phyloP scores from a whole-genome alignment of 2,888 invertebrate genomes.

The Sphaerophoria taeniata region DNA sequence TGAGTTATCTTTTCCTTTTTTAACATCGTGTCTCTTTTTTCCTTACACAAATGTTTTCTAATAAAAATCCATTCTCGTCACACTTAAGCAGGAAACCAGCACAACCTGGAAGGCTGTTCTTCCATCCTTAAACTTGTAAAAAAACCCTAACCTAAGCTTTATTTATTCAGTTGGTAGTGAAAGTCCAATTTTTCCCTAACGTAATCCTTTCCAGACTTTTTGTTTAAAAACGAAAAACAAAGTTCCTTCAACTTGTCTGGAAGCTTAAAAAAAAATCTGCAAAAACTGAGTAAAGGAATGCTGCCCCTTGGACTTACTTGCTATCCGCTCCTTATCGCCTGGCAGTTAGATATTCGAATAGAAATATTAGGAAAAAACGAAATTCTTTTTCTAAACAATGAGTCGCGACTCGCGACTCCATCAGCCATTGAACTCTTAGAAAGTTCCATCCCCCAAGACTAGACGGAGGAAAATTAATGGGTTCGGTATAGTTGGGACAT shows the following conservation, averaged over 20 bases:
- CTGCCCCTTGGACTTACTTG: constrained; percentile 53
- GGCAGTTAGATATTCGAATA: constrained; percentile 81
- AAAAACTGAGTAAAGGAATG: constrained; percentile 45
- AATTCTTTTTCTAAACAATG: constrained; percentile 62
- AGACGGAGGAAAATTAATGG: background rate
- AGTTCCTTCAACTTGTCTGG: background rate
- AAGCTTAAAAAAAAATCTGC: background rate
- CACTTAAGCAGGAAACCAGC: constrained; percentile 78
- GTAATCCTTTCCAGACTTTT: background rate
- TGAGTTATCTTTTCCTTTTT: constrained; percentile 47
- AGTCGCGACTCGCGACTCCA: no score
- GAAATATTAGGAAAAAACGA: constrained; percentile 80
- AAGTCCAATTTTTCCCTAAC: constrained; percentile 36
- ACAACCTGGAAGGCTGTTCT: constrained; percentile 21
- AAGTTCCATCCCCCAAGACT: background rate
- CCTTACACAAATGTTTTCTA: constrained; percentile 41
- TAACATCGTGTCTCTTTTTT: constrained; percentile 39
- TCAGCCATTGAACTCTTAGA: background rate
- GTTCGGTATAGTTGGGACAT: background rate
- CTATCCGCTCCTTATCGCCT: constrained; percentile 77
- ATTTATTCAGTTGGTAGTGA: constrained; percentile 31
- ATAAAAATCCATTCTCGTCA: constrained; percentile 82
- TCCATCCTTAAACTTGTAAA: constrained; percentile 24
- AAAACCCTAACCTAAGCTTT: background rate
- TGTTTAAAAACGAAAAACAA: no score